Evolutionary conservation across 1,140 invertebrate species (phyloP).

Genomic region (Brachionus sp.): DNA sequence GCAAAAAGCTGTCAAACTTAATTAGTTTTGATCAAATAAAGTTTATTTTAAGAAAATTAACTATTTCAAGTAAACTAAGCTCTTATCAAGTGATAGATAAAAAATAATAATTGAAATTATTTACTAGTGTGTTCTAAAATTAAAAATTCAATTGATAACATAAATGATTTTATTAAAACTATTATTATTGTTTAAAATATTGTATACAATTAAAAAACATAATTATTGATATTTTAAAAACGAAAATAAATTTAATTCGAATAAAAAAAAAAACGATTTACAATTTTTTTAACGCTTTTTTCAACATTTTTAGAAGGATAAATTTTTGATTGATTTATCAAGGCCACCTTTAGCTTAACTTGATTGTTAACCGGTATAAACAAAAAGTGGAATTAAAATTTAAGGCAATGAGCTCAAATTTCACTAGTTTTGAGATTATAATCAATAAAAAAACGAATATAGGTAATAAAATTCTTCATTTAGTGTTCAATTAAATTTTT

Average conservation of each 20-base stretch:
- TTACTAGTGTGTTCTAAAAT: not conserved
- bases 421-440: not conserved
- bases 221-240: not conserved
- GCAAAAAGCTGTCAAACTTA: too few relatives aligned
- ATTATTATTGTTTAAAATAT: not conserved
- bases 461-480: not conserved
- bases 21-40: too few relatives aligned
- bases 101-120: too few relatives aligned
- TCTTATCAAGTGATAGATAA: too few relatives aligned
- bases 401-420: not conserved
- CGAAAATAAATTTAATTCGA: not conserved
- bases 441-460: not conserved
- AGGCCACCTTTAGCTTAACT: not conserved
- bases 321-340: not conserved
- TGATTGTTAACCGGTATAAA: not conserved
- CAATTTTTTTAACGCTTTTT: not conserved
- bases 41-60: too few relatives aligned
- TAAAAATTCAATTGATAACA: not conserved
- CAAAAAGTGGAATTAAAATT: not conserved
- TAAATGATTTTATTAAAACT: not conserved
- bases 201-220: not conserved
- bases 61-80: too few relatives aligned
- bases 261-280: slow-evolving; percentile 1
- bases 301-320: not conserved
- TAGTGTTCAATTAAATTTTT: not conserved